These are phyloP conservation scores for Dynastes tityus DNA, from an alignment of 2,888 invertebrate genomes.

Conservation along the genomic window DNA sequence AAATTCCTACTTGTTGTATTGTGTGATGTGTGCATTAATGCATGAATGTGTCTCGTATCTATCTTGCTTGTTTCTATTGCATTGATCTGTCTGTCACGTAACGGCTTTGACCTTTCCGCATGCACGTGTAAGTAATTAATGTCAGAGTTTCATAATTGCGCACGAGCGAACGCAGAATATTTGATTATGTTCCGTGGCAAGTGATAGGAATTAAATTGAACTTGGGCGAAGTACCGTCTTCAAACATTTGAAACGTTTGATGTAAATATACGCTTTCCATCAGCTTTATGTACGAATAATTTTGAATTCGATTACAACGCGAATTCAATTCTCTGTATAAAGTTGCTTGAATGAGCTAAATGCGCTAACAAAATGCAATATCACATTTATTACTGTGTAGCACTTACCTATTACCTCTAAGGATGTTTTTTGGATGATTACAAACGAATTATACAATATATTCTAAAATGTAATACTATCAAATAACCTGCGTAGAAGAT, in stretches of 20 bases:
- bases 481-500: background rate
- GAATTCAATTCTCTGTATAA: slow-evolving; percentile 9
- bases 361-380: slow-evolving; percentile 14
- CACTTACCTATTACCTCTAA: background rate
- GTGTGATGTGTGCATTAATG: slow-evolving; percentile 14
- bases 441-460: background rate
- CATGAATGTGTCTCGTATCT: slow-evolving; percentile 9
- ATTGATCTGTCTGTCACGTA: background rate
- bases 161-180: slow-evolving; percentile 40
- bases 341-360: background rate
- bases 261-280: slow-evolving; percentile 18
- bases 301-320: background rate
- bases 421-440: background rate
- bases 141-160: slow-evolving; percentile 41
- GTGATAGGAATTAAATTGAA: slow-evolving; percentile 10
- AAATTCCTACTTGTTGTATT: slow-evolving; percentile 17
- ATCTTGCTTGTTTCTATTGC: background rate
- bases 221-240: slow-evolving; percentile 16
- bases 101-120: slow-evolving; percentile 34
- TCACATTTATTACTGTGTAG: slow-evolving; percentile 9
- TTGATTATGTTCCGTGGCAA: slow-evolving; percentile 29
- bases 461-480: background rate
- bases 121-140: slow-evolving; percentile 43
- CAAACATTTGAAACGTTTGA: slow-evolving; percentile 5
- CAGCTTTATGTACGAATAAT: slow-evolving; percentile 1